A percentile compares a stretch with the other conserved stretches of the same genome.
phyloP scores from a whole-genome alignment of 2,797 vertebrate species.

The Rousettus madagascariensis region DNA sequence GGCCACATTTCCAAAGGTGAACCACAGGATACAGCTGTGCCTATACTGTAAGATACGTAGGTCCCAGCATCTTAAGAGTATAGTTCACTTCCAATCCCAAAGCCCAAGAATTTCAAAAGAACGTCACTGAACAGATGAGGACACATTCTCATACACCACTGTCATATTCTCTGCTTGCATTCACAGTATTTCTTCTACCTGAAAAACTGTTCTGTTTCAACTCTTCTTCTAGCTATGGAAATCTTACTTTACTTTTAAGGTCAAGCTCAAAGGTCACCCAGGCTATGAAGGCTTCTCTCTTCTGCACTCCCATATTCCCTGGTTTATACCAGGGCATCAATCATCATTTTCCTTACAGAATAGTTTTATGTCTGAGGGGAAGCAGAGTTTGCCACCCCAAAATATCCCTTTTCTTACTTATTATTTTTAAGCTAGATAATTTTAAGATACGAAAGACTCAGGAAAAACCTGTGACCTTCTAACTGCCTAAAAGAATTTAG shows the following conservation, averaged over 20 bases:
- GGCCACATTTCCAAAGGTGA: not conserved
- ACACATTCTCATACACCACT: not conserved
- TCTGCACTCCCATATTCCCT: not conserved
- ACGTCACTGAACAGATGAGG: not conserved
- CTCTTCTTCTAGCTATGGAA: not conserved
- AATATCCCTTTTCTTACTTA: not conserved
- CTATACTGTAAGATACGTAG: not conserved
- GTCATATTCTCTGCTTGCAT: not conserved
- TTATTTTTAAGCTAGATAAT: not conserved
- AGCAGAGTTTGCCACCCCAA: not conserved
- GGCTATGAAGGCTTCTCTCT: not conserved
- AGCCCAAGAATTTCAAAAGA: not conserved
- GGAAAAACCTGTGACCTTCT: not conserved
- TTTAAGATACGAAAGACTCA: not conserved
- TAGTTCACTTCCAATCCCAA: not conserved
- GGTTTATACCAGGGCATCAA: not conserved
- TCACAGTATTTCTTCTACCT: not conserved
- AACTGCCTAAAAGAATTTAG: not conserved
- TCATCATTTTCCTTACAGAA: not conserved
- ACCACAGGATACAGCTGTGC: not conserved
- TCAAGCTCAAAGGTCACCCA: not conserved
- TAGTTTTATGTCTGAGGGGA: not conserved
- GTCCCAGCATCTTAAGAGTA: not conserved
- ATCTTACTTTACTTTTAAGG: not conserved
- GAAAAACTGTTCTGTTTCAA: not conserved